Evolutionary conservation across 2,888 invertebrate genomes (phyloP), one percentile per base, ranked within the genome.

Genomic region (Tupiocoris notatus): DNA sequence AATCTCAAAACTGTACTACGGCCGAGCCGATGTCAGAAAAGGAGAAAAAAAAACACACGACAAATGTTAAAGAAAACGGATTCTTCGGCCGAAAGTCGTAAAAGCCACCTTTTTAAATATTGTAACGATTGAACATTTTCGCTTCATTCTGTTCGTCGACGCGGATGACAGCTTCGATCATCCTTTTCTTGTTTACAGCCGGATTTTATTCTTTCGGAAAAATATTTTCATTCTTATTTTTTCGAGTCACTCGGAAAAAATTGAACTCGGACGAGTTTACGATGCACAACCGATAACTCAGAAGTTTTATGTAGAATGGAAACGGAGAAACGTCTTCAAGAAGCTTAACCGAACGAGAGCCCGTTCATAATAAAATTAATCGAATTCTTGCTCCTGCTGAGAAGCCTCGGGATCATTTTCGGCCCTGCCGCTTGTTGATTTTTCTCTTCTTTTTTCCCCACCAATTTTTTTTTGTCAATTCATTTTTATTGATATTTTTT

Each of bases 281-380:
- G 76, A 76, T 62, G 64, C 68, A 61, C 56, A 20, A 54, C 76
- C 76, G 62, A 76, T 76, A 76, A 76, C 76, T 76, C 76, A 76
- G 57, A 68, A 65, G 76, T 76, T 76, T 76, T 76, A 76, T 76
- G 76, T 76, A 68, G 68, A 76, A 68, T 76, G 62, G 76, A 76
- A 76, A 68, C 76, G 76, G 62, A 76, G 76, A 76, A 76, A 76
- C 76, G 24, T 39, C 22, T 63, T 17, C 16, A 12, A 39, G 39
- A 12, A 39, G 39, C 39, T 39, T 39, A 39, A 39, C n/a, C n/a
- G n/a, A 39, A 39, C 39, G 39, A n/a, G n/a, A 39, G 12, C 39
- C 73, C 25, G 61, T 75, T 57, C 24, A 23, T 67, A 73, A 76
- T 76, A 76, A 76, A 76, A 76, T 76, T 76, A 76, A 76, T 76